These are phyloP conservation scores for Drosophila albomicans DNA, from an alignment of 1,140 invertebrate genomes.

Conservation along the genomic window DNA sequence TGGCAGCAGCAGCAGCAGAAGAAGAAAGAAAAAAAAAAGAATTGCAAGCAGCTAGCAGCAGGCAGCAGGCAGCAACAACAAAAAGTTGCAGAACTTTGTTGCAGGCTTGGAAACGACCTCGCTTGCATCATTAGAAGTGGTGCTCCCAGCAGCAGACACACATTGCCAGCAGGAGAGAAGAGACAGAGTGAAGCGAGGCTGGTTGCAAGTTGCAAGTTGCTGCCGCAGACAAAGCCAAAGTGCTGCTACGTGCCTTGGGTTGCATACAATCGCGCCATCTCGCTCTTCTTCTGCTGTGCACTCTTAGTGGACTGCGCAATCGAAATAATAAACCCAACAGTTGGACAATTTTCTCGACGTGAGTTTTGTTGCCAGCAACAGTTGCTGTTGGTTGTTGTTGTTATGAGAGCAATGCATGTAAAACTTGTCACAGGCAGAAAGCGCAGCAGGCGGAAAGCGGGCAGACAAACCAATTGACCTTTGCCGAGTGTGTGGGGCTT, in stretches of 20 bases:
- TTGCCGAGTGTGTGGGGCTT: slow-evolving; percentile 21
- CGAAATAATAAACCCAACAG: slow-evolving; percentile 83
- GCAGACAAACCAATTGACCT: slow-evolving; percentile 76
- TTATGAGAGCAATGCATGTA: slow-evolving; percentile 61
- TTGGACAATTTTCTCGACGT: slow-evolving; percentile 80
- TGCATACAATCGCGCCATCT: slow-evolving; percentile 36
- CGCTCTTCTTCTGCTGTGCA: neutral
- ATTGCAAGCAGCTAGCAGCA: slow-evolving; percentile 52
- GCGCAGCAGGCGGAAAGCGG: slow-evolving; percentile 11
- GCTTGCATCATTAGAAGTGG: slow-evolving; percentile 82
- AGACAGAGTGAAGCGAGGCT: neutral
- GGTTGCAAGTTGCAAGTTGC: slow-evolving; percentile 67
- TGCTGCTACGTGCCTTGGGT: slow-evolving; percentile 77
- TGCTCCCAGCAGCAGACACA: slow-evolving; percentile 57
- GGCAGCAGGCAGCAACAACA: slow-evolving; percentile 52
- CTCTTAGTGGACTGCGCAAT: slow-evolving; percentile 51
- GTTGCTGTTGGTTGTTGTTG: slow-evolving; percentile 33
- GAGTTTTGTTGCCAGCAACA: slow-evolving; percentile 48
- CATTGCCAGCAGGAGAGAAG: slow-evolving; percentile 18
- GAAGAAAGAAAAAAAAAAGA: slow-evolving; percentile 34
- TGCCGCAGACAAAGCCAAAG: slow-evolving; percentile 71
- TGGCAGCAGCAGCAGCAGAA: neutral
- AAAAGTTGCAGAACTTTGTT: slow-evolving; percentile 69
- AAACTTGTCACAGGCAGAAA: slow-evolving; percentile 66
- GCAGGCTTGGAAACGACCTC: slow-evolving; percentile 68